Evolutionary conservation across 2,888 invertebrate genomes (phyloP).

Genomic region (Agriopis aurantiaria): DNA sequence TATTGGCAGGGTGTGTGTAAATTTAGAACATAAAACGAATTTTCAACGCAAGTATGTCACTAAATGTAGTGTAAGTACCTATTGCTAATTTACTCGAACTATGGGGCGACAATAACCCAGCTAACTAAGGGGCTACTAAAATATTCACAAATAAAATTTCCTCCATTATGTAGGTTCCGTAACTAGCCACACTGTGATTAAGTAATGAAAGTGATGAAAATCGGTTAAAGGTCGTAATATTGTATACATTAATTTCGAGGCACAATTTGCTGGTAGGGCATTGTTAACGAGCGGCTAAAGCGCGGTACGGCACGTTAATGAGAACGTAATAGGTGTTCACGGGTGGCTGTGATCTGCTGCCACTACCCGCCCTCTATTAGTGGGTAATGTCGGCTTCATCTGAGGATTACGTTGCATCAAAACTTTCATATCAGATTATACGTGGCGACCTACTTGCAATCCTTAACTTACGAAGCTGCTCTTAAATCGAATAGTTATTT

Average conservation of each 20-base stretch:
- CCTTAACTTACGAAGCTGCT: conserved; percentile 1
- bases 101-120: conserved; percentile 5
- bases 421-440: conserved; percentile 24
- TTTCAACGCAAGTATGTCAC: conserved; percentile 4
- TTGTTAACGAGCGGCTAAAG: conserved; percentile 74
- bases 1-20: conserved; percentile 26
- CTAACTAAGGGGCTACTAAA: conserved; percentile 15
- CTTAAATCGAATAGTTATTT: conserved; percentile 4
- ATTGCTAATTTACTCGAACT: conserved; percentile 3
- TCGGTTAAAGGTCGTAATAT: conserved; percentile 51
- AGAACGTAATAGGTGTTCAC: conserved; percentile 76
- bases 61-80: conserved; percentile 8
- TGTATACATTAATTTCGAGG: conserved; percentile 68
- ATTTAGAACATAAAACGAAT: conserved; percentile 29
- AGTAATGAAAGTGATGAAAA: conserved; percentile 47
- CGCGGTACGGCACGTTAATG: conserved; percentile 71
- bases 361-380: conserved; percentile 48
- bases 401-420: conserved; percentile 37
- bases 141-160: conserved; percentile 37
- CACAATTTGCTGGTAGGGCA: conserved; percentile 67
- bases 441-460: conserved; percentile 20
- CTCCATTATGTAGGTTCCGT: conserved; percentile 20
- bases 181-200: conserved; percentile 32
- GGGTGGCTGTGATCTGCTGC: conserved; percentile 61
- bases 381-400: conserved; percentile 31